Percentiles rank a stretch among this genome's conserved stretches.
phyloP scores from a whole-genome alignment of 2,113 vertebrate species.

The Cygnus atratus region DNA sequence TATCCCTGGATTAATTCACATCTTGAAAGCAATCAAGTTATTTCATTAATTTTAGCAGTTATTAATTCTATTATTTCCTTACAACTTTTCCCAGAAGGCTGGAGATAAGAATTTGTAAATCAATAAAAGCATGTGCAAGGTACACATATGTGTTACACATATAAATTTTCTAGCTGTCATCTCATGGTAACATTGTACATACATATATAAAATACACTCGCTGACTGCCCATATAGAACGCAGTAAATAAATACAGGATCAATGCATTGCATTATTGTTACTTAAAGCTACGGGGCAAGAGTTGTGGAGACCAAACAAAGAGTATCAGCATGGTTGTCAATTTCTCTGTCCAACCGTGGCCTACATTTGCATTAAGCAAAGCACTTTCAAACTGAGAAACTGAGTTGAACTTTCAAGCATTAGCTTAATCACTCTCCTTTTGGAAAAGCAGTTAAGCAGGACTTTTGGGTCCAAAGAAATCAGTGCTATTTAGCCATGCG shows the following conservation, averaged over 20 bases:
- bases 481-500: neutral
- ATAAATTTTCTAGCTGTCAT: neutral
- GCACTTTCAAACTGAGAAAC: neutral
- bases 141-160: neutral
- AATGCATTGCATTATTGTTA: fast-evolving
- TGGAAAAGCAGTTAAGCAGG: neutral
- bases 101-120: neutral
- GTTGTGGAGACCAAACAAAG: neutral
- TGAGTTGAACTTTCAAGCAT: neutral
- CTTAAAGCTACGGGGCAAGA: neutral
- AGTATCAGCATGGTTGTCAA: neutral
- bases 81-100: neutral
- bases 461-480: neutral
- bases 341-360: neutral
- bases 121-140: neutral
- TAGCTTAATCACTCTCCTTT: neutral
- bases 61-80: neutral
- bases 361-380: neutral
- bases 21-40: neutral
- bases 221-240: neutral
- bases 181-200: neutral
- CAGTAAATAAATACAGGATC: neutral
- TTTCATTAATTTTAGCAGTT: neutral
- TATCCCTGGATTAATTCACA: neutral
- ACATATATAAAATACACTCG: neutral